Percentiles rank a stretch among this genome's conserved stretches.
phyloP scores from a whole-genome alignment of 2,113 vertebrate species.

The Brienomyrus brachyistius region DNA sequence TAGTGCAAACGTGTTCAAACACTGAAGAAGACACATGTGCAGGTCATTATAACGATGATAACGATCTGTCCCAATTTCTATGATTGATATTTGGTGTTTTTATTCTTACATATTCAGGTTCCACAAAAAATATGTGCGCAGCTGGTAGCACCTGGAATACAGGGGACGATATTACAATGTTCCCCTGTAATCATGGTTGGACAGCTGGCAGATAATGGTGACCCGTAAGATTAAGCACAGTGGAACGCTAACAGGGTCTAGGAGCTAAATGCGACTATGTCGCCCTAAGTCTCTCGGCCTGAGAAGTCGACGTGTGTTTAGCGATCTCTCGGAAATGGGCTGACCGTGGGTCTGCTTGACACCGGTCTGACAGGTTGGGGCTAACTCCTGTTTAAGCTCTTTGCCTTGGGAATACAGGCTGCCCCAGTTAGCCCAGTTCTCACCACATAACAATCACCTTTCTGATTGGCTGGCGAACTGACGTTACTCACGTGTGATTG shows the following conservation, averaged over 20 bases:
- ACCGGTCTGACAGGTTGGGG: background rate
- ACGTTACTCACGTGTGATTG: background rate
- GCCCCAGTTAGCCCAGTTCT: background rate
- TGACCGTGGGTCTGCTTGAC: background rate
- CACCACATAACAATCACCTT: background rate
- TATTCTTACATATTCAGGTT: background rate
- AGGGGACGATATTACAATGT: background rate
- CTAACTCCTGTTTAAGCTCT: background rate
- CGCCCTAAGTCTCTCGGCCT: background rate
- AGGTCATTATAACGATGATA: background rate
- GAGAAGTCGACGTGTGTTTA: background rate
- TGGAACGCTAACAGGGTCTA: background rate
- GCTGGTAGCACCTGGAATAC: background rate
- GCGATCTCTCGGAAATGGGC: background rate
- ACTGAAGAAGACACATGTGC: background rate
- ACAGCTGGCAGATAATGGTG: background rate
- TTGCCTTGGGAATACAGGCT: background rate
- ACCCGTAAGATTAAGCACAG: background rate
- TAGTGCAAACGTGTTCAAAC: background rate
- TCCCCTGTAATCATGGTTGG: background rate
- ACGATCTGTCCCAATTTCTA: background rate
- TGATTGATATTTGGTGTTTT: background rate
- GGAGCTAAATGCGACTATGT: background rate
- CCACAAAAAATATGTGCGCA: background rate
- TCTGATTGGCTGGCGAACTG: background rate